Evolutionary conservation across 2,797 vertebrate genomes (phyloP), one percentile per base, ranked within the genome.

Genomic region (Carapus acus): DNA sequence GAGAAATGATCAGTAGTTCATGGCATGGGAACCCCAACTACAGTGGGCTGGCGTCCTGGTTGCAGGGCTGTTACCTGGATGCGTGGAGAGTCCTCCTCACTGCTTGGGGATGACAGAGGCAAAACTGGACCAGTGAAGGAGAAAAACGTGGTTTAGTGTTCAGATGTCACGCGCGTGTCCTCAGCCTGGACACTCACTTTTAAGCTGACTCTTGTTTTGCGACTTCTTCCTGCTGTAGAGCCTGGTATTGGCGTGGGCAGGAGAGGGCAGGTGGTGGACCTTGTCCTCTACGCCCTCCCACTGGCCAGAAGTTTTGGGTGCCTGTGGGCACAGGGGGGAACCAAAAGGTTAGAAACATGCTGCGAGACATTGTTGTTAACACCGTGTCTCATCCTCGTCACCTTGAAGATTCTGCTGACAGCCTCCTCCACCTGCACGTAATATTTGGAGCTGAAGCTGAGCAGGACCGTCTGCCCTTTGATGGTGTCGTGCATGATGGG

Each of bases 381-480:
- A n/a, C n/a, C n/a, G n/a, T n/a, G n/a, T n/a, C n/a, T n/a, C n/a
- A 27, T 27, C 24, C 31, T 33, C 31, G 14, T 33, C 12, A 78
- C 77, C 61, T 8, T 52, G 24, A 79, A 73, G 40, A 83, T 62
- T 2, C 52, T 61, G 19, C 16, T 24, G 0, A 57, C 57, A 2
- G 73, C 79, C 21, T 71, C 61, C 53, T 71, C 75, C 53, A 84
- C 64, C 3, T 73, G 59, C 34, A 83, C 65, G 27, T 85, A 78
- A 60, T 87, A 76, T 18, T 88, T 51, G 0, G 67, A 39, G 41
- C 76, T 81, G 65, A 97, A 97, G 46, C 49, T 62, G 55, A 97
- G 79, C 78, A 87, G 77, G 31, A 97, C 59, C 16, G 71, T 87
- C 39, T 69, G 85, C 39, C 72, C 88, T 73, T 80, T 82, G 51